phyloP scores from a whole-genome alignment of 2,113 vertebrate species.

The Dicentrarchus labrax region DNA sequence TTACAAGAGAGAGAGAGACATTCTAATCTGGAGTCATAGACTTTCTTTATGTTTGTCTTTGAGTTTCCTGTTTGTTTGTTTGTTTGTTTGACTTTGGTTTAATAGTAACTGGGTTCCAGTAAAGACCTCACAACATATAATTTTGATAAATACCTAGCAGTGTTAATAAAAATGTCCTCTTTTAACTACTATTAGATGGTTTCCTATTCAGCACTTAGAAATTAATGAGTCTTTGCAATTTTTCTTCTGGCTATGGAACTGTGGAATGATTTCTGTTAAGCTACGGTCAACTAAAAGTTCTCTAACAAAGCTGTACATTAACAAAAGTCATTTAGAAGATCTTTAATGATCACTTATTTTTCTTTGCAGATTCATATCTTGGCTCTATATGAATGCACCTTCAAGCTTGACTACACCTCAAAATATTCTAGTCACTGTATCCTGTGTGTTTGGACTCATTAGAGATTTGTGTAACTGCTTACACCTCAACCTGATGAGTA shows the following conservation, averaged over 20 bases:
- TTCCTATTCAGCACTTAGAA: neutral
- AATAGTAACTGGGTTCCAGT: neutral
- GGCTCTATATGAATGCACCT: neutral
- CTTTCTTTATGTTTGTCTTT: neutral
- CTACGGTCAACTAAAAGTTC: conserved; percentile 1
- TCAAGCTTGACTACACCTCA: neutral
- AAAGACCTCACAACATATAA: neutral
- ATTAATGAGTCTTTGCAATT: neutral
- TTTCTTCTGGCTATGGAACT: neutral
- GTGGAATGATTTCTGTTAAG: conserved; percentile 2
- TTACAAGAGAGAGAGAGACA: neutral
- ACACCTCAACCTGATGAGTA: neutral
- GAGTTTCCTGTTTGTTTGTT: neutral
- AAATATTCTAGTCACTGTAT: neutral
- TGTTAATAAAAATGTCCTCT: neutral
- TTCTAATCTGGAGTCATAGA: neutral
- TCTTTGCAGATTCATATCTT: neutral
- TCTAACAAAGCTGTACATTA: neutral
- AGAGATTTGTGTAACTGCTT: neutral
- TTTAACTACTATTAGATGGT: neutral
- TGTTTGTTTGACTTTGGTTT: neutral
- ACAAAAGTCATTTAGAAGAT: neutral
- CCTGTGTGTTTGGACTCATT: conserved; percentile 9
- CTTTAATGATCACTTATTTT: neutral
- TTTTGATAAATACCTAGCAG: neutral